A percentile compares a stretch with the other conserved stretches of the same genome.
These are phyloP conservation scores for Gopherus evgoodei DNA, from an alignment of 2,113 vertebrate species.

Conservation along the genomic window DNA sequence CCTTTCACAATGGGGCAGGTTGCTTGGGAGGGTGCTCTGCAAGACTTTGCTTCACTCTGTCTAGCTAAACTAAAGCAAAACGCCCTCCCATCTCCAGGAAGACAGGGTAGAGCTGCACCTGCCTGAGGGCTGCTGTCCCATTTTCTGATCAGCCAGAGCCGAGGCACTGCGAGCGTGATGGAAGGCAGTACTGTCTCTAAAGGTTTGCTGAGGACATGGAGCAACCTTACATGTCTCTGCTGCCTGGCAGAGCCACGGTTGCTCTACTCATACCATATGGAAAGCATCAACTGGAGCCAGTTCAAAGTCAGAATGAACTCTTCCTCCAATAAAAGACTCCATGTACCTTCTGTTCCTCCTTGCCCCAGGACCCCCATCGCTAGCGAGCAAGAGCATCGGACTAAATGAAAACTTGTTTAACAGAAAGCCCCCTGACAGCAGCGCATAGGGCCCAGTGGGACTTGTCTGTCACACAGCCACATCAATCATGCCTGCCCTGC, in stretches of 20 bases:
- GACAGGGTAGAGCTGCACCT: background rate
- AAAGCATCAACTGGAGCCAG: background rate
- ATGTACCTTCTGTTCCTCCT: background rate
- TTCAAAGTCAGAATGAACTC: background rate
- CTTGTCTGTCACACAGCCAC: no score
- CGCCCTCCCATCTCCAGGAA: no score
- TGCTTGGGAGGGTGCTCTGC: background rate
- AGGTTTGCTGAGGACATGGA: background rate
- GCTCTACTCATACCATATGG: no score
- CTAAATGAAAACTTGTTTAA: background rate
- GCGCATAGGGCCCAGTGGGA: no score
- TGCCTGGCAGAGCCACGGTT: no score
- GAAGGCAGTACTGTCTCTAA: background rate
- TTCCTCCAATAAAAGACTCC: no score
- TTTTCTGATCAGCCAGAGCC: no score
- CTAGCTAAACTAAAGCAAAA: background rate
- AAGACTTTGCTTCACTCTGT: background rate
- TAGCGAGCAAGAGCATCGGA: background rate
- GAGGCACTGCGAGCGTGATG: no score
- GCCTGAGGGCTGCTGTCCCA: no score
- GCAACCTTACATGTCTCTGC: background rate
- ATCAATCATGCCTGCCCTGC: no score
- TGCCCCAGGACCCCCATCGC: no score
- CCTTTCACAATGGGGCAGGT: no score
- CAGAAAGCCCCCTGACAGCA: background rate